Base-by-base conservation (phyloP, 2,888 invertebrate genomes). In the Cenopis cana region DNA sequence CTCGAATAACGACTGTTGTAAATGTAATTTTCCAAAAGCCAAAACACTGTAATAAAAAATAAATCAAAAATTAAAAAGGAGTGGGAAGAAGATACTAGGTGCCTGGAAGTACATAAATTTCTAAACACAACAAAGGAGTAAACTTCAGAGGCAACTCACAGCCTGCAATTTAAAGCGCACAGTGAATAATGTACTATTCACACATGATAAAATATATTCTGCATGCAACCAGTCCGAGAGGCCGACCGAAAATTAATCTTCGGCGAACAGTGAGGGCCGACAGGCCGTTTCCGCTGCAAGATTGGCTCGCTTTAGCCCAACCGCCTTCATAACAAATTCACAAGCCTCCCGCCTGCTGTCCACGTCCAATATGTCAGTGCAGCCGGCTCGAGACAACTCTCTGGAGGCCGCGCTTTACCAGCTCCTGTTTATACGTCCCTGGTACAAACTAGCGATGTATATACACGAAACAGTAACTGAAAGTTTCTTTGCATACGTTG, bases 1-100 rank as follows among this genome's bases (percentile, higher is more conserved):
- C 76, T 74, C 77, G 81, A 85, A 81, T 86, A 85, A 85, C 87
- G 83, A 78, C 74, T 75, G 78, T 83, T 82, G 85, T 80, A 84
- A 83, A 82, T 79, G 79, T 73, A 65, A 68, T 74, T 52, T 68
- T 75, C n/a, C n/a, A n/a, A n/a, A n/a, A n/a, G n/a, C n/a, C n/a
- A n/a, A n/a, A n/a, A n/a, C n/a, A n/a, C n/a, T n/a, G n/a, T n/a
- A n/a, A n/a, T n/a, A n/a, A n/a, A n/a, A n/a, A n/a, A n/a, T n/a
- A n/a, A n/a, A n/a, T n/a, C n/a, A 82, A 83, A 85, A 29, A 5
- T 33, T 9, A 14, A 29, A 14, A 46, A 38, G 12, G 12, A 11
- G 3, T 12, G 12, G 3, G 12, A 12, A 12, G 12, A 38, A 24
- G 14, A 24, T 24, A 24, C 24, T 29, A 46, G 1, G 24, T 46